These are phyloP conservation scores for Drosophila sp. DNA, from an alignment of 1,140 invertebrate species.

Conservation along the genomic window DNA sequence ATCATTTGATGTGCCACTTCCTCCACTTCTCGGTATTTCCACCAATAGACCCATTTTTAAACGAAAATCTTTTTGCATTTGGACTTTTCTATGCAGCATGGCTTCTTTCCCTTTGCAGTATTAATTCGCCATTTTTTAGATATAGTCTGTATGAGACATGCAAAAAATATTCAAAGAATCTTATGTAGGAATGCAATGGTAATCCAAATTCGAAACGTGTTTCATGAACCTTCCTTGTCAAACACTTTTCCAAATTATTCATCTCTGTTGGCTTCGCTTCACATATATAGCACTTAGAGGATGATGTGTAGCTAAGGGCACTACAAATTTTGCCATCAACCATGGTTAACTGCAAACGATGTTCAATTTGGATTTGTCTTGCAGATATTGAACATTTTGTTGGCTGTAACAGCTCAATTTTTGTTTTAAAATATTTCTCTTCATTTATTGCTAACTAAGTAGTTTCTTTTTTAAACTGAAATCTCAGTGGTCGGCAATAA, in stretches of 20 bases:
- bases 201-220: constrained; percentile 6
- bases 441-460: no score
- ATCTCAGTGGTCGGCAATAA: no score
- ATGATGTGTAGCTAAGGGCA: background rate
- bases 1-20: constrained; percentile 75
- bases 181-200: constrained; percentile 54
- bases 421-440: background rate
- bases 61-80: constrained; percentile 10
- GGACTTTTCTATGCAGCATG: no score
- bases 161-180: no score
- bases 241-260: constrained; percentile 28
- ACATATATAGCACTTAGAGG: background rate
- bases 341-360: constrained; percentile 20
- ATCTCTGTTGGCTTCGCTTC: constrained; percentile 31
- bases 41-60: constrained; percentile 29
- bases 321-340: constrained; percentile 10
- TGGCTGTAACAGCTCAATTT: background rate
- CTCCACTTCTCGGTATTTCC: constrained; percentile 52
- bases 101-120: no score
- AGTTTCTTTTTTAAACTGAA: no score
- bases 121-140: constrained; percentile 54
- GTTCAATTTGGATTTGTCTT: constrained; percentile 10
- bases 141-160: constrained; percentile 19
- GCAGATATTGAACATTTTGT: constrained; percentile 12
- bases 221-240: constrained; percentile 16